Conservation (phyloP, 2,113 vertebrate genomes). For the Ceyx margarethae region DNA sequence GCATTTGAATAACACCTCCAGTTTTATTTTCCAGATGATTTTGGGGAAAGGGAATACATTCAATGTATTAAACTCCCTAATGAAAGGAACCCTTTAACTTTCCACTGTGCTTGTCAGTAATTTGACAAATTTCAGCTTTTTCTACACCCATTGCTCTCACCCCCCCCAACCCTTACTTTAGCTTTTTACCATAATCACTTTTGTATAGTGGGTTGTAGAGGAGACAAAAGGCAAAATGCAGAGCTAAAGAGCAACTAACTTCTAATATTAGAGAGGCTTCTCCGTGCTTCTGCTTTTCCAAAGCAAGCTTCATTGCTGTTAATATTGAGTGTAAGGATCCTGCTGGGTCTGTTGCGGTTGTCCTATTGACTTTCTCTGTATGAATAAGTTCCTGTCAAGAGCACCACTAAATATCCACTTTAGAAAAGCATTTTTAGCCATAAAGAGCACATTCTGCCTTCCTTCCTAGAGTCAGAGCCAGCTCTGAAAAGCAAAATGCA, state of each 20-base stretch:
- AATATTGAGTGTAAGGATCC: constrained; percentile 10
- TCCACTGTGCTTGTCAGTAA: neutral
- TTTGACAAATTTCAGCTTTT: neutral
- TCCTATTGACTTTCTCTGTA: constrained; percentile 60
- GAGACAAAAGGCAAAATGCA: neutral
- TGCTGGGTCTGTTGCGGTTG: constrained; percentile 43
- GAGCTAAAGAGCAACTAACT: neutral
- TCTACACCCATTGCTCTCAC: neutral
- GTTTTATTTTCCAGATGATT: neutral
- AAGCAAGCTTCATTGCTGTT: constrained; percentile 1
- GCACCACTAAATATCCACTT: constrained; percentile 57
- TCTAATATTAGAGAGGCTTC: neutral
- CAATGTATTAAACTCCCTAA: neutral
- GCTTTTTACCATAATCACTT: neutral
- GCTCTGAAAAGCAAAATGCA: neutral
- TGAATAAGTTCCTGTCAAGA: constrained; percentile 61
- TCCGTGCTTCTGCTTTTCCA: constrained; percentile 21
- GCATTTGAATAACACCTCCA: neutral
- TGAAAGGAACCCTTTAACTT: neutral
- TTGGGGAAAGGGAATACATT: neutral
- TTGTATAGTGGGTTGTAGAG: neutral
- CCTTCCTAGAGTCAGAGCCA: constrained; percentile 1
- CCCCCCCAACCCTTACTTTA: neutral
- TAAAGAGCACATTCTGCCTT: constrained; percentile 47
- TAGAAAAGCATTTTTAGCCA: constrained; percentile 51